Base-by-base conservation (phyloP, 2,113 vertebrate genomes). In the Peromyscus polionotus region DNA sequence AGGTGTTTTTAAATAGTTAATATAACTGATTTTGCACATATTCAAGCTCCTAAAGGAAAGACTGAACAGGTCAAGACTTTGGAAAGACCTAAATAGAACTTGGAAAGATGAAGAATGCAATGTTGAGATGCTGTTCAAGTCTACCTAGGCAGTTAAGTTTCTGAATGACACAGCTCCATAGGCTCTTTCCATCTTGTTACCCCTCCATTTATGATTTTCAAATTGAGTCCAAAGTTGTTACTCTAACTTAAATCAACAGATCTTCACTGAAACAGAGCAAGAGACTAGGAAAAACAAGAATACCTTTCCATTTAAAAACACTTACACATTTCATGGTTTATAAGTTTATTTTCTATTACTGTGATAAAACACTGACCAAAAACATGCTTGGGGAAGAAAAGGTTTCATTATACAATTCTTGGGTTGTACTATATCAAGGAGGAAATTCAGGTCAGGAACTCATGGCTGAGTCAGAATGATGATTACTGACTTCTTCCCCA, bases 191-290 rank as follows among this genome's bases (percentile, higher is more conserved):
- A 39, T 87, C 39, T 73, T 73, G 6, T 39, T 90, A 1, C 19
- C 68, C 33, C 26, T 94, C 61, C 28, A 79, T 83, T 96, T 59
- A 75, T 63, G 9, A 39, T 84, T 91, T 96, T 48, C 85, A 96
- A 33, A 81, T 75, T 81, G 88, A 19, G 14, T 86, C 22, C 76
- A 91, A 88, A 94, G 92, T 96, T 67, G 7, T 51, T 93, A 5
- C 20, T 92, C 20, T 65, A 88, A 3, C 7, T 92, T 39, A 61
- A 92, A 57, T 12, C 6, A 67, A 80, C 42, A 24, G 79, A 75
- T 79, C 36, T 80, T 59, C 36, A 90, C 95, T 68, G 61, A 48
- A 96, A 65, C 17, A 90, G 9, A 24, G 39, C 81, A 51, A 13
- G 11, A 93, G 28, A 72, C 36, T 65, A 90, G 7, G 16, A 26